Percentiles rank a stretch among this genome's conserved stretches.
phyloP scores from a whole-genome alignment of 1,140 invertebrate species.

The Drosophila mojavensis region DNA sequence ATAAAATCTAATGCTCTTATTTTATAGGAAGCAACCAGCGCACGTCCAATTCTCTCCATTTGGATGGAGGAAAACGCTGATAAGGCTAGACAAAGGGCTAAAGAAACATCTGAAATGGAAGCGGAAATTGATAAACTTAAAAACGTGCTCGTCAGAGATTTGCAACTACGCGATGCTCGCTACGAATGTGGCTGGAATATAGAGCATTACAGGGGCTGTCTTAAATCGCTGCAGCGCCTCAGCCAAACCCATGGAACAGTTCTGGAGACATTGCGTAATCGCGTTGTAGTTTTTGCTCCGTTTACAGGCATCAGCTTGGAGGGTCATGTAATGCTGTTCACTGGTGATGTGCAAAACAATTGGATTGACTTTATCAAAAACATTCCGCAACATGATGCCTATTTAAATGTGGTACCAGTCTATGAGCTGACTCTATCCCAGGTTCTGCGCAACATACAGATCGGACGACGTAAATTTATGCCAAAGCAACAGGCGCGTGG shows the following conservation, averaged over 20 bases:
- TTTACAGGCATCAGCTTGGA: constrained; percentile 95
- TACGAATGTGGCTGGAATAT: constrained; percentile 96
- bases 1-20: neutral
- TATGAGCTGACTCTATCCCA: constrained; percentile 93
- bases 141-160: constrained; percentile 85
- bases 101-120: constrained; percentile 87
- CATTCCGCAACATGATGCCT: constrained; percentile 90
- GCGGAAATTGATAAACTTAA: constrained; percentile 88
- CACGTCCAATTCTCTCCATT: constrained; percentile 46
- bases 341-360: constrained; percentile 94
- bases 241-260: constrained; percentile 88
- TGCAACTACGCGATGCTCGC: constrained; percentile 87
- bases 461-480: constrained; percentile 95
- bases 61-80: constrained; percentile 89
- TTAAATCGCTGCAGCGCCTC: constrained; percentile 90
- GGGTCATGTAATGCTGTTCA: constrained; percentile 94
- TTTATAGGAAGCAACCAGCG: constrained; percentile 66
- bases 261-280: constrained; percentile 88
- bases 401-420: constrained; percentile 90
- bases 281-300: constrained; percentile 92
- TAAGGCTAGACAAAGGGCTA: constrained; percentile 86
- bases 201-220: constrained; percentile 92
- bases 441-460: constrained; percentile 91
- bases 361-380: constrained; percentile 95
- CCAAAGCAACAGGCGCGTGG: constrained; percentile 92